Conservation (phyloP, 2,888 invertebrate species). For the Amblyjoppa fuscipennis region DNA sequence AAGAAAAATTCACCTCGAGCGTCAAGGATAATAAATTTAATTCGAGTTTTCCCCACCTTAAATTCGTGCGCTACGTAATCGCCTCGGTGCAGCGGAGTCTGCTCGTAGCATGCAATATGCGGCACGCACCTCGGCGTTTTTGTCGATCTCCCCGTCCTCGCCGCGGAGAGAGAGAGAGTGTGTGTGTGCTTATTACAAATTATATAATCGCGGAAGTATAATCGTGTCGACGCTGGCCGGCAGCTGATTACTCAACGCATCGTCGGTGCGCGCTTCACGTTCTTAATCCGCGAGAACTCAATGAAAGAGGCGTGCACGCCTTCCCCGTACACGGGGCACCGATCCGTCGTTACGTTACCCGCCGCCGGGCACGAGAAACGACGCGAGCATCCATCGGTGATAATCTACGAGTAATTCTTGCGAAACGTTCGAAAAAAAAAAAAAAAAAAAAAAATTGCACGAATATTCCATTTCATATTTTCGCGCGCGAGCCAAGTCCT, state of each 20-base stretch:
- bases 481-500: conserved; percentile 13
- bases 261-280: conserved; percentile 27
- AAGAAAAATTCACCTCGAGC: neutral
- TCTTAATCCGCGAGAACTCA: conserved; percentile 42
- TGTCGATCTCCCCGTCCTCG: conserved; percentile 1
- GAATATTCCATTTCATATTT: conserved; percentile 26
- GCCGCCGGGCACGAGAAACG: conserved; percentile 29
- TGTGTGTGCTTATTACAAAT: conserved; percentile 62
- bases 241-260: conserved; percentile 63
- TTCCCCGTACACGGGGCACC: neutral
- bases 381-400: neutral
- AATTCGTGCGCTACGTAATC: conserved; percentile 31
- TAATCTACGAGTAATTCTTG: conserved; percentile 40
- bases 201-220: conserved; percentile 68
- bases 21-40: conserved; percentile 48
- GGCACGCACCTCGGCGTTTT: conserved; percentile 52
- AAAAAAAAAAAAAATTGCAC: conserved; percentile 10
- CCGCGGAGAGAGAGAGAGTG: conserved; percentile 36
- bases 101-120: conserved; percentile 41
- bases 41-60: neutral
- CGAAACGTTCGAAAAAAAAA: conserved; percentile 43
- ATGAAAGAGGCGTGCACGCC: conserved; percentile 37
- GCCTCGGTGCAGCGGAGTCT: conserved; percentile 36
- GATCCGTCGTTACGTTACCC: conserved; percentile 42
- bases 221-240: conserved; percentile 64